Evolutionary conservation across 1,140 invertebrate species (phyloP), one percentile per base, ranked within the genome.

Genomic region (Parapsyche elsis): DNA sequence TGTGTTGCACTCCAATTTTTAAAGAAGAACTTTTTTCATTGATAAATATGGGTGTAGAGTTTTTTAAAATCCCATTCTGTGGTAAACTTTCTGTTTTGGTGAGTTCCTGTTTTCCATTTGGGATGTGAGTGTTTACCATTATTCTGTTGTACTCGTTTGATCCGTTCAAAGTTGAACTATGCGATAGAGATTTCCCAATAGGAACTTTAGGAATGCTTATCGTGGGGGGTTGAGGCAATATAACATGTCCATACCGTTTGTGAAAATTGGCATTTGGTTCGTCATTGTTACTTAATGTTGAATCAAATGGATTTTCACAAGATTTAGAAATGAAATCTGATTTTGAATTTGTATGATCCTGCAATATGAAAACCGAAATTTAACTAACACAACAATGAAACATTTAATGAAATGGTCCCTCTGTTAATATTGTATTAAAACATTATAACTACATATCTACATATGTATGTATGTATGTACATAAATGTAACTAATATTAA

Each of bases 221-320:
- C 80, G 84, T 88, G 80, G 86, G 90, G 81, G 87, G 89, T 87
- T 87, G 86, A 71, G 86, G 90, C 85, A 85, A 87, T 84, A 87
- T 86, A 85, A 88, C 90, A 86, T 88, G 88, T 86, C 87, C 87
- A 86, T 90, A 89, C 90, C 90, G 88, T 86, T 85, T 85, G 85
- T 89, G 86, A 85, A 89, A 89, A 81, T 87, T 87, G 84, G 87
- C 86, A 84, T 89, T 85, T 85, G 83, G 81, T 81, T 84, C 85
- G 84, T 79, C 84, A 85, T 84, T 53, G 53, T 57, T 71, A 16
- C 16, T 44, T 30, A 80, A 14, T 21, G 38, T 26, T 78, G 80
- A 84, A 86, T 86, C 82, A 80, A 81, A 83, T 84, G 81, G 80
- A 83, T 84, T 86, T 87, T 86, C 85, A 86, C 85, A 86, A 86